Evolutionary conservation across 35 echinoderm and acorn worm species (phyloP).

Genomic region (Eucidaris tribuloides): DNA sequence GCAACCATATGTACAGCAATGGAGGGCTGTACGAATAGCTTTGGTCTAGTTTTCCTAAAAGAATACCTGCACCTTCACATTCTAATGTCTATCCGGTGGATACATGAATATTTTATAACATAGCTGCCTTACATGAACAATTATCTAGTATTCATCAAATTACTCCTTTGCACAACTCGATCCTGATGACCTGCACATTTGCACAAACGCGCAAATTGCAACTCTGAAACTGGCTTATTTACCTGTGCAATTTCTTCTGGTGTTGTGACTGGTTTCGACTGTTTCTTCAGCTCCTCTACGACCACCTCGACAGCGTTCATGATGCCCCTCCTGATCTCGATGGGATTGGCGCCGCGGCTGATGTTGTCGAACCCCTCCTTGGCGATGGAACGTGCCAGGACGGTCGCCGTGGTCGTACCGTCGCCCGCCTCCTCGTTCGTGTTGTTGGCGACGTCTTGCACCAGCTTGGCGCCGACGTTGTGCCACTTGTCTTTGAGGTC

Average conservation of each 20-base stretch:
- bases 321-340: slow-evolving; percentile 86
- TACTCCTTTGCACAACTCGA: no score
- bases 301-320: slow-evolving; percentile 84
- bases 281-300: slow-evolving; percentile 67
- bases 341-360: slow-evolving; percentile 86
- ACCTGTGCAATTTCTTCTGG: slow-evolving; percentile 99
- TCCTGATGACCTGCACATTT: no score
- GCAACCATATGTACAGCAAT: no score
- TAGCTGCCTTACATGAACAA: no score
- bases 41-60: no score
- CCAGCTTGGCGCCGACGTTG: slow-evolving; percentile 91
- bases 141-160: no score
- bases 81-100: no score
- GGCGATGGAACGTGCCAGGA: slow-evolving; percentile 84
- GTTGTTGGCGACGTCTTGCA: slow-evolving; percentile 97
- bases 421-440: slow-evolving; percentile 96
- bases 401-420: slow-evolving; percentile 93
- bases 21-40: no score
- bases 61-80: no score
- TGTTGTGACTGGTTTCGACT: slow-evolving; percentile 97
- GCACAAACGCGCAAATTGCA: neutral
- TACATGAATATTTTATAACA: no score
- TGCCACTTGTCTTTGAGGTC: slow-evolving; percentile 94
- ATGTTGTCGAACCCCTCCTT: slow-evolving; percentile 98
- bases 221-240: neutral